A percentile compares a stretch with the other conserved stretches of the same genome.
phyloP scores from a whole-genome alignment of 2,113 vertebrate species.

The Syrrhaptes paradoxus region DNA sequence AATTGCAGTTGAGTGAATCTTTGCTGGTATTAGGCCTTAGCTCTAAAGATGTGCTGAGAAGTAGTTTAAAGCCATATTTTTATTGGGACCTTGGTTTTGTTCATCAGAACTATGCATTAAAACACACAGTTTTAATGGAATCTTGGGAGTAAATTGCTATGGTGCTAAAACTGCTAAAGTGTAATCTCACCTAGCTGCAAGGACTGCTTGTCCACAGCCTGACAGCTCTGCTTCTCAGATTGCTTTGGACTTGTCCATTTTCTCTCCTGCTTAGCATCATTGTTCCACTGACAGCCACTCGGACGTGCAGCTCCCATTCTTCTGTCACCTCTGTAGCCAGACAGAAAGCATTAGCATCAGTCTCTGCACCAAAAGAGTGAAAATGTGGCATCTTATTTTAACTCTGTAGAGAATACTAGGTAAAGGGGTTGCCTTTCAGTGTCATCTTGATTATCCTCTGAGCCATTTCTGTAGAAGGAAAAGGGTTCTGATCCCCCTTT shows the following conservation, averaged over 20 bases:
- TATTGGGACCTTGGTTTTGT: background rate
- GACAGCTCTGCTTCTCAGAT: background rate
- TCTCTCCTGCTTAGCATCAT: background rate
- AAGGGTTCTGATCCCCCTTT: background rate
- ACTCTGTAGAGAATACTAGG: background rate
- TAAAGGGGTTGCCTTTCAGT: background rate
- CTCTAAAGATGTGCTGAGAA: background rate
- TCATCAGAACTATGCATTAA: background rate
- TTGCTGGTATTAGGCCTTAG: background rate
- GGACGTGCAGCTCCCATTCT: background rate
- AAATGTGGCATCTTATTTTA: background rate
- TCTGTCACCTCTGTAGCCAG: background rate
- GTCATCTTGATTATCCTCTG: background rate
- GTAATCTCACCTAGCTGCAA: background rate
- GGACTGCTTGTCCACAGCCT: background rate
- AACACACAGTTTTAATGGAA: background rate
- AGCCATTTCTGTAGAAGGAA: background rate
- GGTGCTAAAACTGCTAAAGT: background rate
- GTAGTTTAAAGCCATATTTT: background rate
- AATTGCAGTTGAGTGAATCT: background rate
- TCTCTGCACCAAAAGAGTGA: background rate
- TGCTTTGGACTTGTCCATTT: conserved; percentile 9
- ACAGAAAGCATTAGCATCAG: background rate
- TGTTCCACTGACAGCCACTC: background rate
- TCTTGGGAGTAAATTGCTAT: background rate